These are phyloP conservation scores for Vollenhovia emeryi DNA, from an alignment of 1,140 invertebrate genomes.

Conservation along the genomic window DNA sequence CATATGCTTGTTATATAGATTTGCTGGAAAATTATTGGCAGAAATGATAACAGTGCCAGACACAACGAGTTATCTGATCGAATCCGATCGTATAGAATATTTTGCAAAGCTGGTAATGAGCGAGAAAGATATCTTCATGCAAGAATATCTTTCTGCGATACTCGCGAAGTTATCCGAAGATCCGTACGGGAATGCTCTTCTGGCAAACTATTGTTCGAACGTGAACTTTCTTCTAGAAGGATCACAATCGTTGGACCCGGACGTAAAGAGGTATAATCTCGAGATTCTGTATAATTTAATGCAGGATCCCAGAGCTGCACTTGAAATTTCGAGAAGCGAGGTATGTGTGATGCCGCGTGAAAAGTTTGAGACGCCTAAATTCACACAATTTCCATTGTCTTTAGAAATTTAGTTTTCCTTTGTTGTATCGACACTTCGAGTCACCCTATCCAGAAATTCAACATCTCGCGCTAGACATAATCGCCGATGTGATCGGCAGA, in stretches of 20 bases:
- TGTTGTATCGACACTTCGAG: slow-evolving; percentile 73
- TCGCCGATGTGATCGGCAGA: slow-evolving; percentile 73
- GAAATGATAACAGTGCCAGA: slow-evolving; percentile 77
- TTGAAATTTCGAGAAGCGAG: slow-evolving; percentile 37
- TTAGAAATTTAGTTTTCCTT: slow-evolving; percentile 75
- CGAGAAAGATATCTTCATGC: slow-evolving; percentile 78
- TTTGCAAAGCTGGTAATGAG: slow-evolving; percentile 69
- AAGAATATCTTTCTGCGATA: slow-evolving; percentile 80
- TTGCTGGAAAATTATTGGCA: slow-evolving; percentile 77
- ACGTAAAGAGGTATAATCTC: slow-evolving; percentile 79
- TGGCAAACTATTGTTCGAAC: slow-evolving; percentile 66
- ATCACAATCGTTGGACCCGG: slow-evolving; percentile 77
- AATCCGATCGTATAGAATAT: slow-evolving; percentile 63
- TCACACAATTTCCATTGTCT: slow-evolving; percentile 16
- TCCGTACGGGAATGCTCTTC: slow-evolving; percentile 68
- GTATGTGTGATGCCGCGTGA: not conserved
- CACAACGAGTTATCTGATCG: slow-evolving; percentile 71
- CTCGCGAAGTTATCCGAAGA: slow-evolving; percentile 77
- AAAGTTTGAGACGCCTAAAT: not conserved
- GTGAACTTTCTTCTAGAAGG: slow-evolving; percentile 73
- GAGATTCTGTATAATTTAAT: slow-evolving; percentile 79
- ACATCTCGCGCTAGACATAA: slow-evolving; percentile 70
- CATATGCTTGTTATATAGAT: slow-evolving; percentile 62
- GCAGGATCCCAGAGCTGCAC: slow-evolving; percentile 66
- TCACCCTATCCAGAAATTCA: slow-evolving; percentile 79